Percentiles rank a stretch among this genome's conserved stretches.
Conservation (phyloP, 1,140 invertebrate species). For the Brachionus rubens region DNA sequence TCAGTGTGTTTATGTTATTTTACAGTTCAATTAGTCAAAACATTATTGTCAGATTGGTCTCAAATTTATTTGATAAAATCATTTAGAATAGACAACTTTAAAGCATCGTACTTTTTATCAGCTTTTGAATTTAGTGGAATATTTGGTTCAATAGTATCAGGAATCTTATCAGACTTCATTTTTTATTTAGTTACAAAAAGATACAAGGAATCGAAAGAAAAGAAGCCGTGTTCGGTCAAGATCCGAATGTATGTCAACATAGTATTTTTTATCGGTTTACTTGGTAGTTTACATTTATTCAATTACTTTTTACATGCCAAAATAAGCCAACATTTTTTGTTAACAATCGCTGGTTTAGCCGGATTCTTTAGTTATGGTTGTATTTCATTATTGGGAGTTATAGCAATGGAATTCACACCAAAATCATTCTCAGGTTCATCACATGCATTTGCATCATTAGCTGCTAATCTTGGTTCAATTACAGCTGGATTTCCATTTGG, state of each 20-base stretch:
- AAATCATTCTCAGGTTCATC: slow-evolving; percentile 34
- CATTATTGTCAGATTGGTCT: slow-evolving; percentile 21
- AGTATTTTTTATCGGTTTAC: background rate
- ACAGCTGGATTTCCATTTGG: slow-evolving; percentile 31
- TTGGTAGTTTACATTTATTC: slow-evolving; percentile 19
- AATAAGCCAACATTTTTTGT: background rate
- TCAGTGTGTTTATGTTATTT: slow-evolving; percentile 29
- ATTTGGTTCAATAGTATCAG: slow-evolving; percentile 21
- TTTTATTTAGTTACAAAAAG: background rate
- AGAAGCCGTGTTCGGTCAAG: background rate
- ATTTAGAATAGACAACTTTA: background rate
- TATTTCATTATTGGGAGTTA: slow-evolving; percentile 14
- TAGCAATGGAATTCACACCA: slow-evolving; percentile 43
- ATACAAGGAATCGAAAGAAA: background rate
- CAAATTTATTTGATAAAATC: slow-evolving; percentile 41
- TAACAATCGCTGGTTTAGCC: background rate
- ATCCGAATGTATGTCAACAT: slow-evolving; percentile 2
- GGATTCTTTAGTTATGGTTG: slow-evolving; percentile 39
- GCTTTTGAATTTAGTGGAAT: slow-evolving; percentile 18
- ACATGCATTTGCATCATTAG: slow-evolving; percentile 19
- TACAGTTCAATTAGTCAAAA: slow-evolving; percentile 32
- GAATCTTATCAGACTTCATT: background rate
- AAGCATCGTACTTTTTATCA: slow-evolving; percentile 42
- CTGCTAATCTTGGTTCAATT: slow-evolving; percentile 22
- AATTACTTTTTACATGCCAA: slow-evolving; percentile 1